Evolutionary conservation across 2,113 vertebrate genomes (phyloP).

Genomic region (Eidolon helvum): DNA sequence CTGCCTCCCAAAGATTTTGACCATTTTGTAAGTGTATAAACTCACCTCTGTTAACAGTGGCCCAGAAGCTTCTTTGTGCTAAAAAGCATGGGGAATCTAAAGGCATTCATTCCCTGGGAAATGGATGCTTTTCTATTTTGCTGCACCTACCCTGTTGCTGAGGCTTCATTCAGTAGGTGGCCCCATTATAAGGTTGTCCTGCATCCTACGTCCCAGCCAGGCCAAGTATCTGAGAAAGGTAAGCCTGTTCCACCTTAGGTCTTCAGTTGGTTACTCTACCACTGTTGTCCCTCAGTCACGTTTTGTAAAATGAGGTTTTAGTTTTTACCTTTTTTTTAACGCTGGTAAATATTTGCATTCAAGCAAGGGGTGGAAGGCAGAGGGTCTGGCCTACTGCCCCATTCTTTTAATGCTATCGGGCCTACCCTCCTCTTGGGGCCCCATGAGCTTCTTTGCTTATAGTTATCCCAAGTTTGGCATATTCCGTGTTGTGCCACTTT

Average conservation of each 20-base stretch:
- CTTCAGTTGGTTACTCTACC: background rate
- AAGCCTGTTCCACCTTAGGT: background rate
- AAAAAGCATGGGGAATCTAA: background rate
- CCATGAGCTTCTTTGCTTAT: background rate
- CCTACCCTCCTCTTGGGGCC: background rate
- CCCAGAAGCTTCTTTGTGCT: constrained; percentile 32
- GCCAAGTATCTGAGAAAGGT: background rate
- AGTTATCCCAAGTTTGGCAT: background rate
- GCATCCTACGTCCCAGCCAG: background rate
- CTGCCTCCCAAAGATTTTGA: constrained; percentile 68
- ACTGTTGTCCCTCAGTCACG: background rate
- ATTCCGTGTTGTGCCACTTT: background rate
- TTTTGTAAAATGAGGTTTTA: constrained; percentile 16
- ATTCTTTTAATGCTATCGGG: background rate
- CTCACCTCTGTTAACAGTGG: constrained; percentile 36
- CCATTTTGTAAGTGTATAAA: constrained; percentile 39
- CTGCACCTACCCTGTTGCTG: background rate
- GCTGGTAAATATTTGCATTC: background rate
- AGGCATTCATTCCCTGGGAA: background rate
- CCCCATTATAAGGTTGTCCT: background rate
- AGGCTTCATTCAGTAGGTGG: background rate
- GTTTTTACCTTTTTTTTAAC: background rate
- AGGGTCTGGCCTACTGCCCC: background rate
- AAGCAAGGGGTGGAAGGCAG: background rate
- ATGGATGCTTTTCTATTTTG: background rate